These are phyloP conservation scores for Uropetala carovei DNA, from an alignment of 2,888 invertebrate species.

Conservation along the genomic window DNA sequence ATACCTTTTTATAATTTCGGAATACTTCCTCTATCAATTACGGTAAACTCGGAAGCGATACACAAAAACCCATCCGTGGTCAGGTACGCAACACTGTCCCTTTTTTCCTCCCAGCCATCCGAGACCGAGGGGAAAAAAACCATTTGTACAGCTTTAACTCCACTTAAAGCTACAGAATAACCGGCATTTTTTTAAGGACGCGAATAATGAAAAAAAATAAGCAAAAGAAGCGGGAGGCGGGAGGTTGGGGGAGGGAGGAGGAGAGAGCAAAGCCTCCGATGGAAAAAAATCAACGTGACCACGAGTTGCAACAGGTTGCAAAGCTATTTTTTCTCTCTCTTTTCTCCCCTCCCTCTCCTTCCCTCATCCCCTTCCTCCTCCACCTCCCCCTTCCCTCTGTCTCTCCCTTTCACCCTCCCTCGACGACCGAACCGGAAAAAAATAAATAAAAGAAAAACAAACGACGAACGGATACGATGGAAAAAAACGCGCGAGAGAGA, in stretches of 20 bases:
- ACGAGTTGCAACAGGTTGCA: slow-evolving; percentile 35
- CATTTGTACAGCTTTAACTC: slow-evolving; percentile 35
- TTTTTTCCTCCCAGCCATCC: neutral
- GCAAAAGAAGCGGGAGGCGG: neutral
- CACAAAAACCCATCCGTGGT: neutral
- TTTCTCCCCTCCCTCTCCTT: neutral
- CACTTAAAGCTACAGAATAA: slow-evolving; percentile 35
- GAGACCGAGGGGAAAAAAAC: slow-evolving; percentile 16
- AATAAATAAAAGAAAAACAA: slow-evolving; percentile 35
- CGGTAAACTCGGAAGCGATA: neutral
- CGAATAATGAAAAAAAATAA: slow-evolving; percentile 29
- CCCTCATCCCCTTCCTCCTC: neutral
- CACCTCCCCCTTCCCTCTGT: neutral
- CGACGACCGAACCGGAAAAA: slow-evolving; percentile 32
- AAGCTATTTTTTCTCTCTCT: slow-evolving; percentile 11
- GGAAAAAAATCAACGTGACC: slow-evolving; percentile 29
- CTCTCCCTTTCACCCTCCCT: slow-evolving; percentile 9
- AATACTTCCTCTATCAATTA: neutral
- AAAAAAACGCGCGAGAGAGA: neutral
- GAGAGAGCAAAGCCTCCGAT: slow-evolving; percentile 35
- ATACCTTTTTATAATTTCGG: too few species aligned
- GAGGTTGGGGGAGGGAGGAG: neutral
- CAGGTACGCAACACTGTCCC: neutral
- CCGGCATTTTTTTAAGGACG: slow-evolving; percentile 29
- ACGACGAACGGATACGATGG: slow-evolving; percentile 24